Conservation (phyloP, 1,140 invertebrate genomes). For the Grapholita molesta region DNA sequence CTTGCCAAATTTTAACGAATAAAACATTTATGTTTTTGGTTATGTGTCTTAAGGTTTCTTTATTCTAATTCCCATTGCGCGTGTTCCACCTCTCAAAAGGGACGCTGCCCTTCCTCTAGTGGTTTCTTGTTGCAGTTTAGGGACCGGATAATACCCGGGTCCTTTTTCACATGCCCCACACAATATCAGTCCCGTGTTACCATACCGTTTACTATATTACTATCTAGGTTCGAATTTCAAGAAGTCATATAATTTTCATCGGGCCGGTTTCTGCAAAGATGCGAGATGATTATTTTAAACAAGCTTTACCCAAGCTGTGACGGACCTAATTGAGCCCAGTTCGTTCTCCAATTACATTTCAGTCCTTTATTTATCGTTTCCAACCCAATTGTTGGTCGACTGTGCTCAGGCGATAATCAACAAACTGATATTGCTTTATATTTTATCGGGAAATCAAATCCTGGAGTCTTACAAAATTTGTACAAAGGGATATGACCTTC, state of each 20-base stretch:
- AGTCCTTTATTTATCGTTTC: background rate
- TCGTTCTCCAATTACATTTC: conserved; percentile 7
- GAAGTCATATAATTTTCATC: background rate
- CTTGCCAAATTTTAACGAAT: too few relatives aligned
- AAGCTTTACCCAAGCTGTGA: background rate
- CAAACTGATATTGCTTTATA: background rate
- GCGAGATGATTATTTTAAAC: background rate
- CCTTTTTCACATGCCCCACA: too few relatives aligned
- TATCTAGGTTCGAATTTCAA: background rate
- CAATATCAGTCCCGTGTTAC: too few relatives aligned
- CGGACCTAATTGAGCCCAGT: background rate
- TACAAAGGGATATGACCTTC: background rate
- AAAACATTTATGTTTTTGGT: too few relatives aligned
- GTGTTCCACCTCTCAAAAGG: too few relatives aligned
- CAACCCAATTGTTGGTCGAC: background rate
- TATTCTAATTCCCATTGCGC: too few relatives aligned
- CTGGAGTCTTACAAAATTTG: background rate
- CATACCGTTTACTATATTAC: too few relatives aligned
- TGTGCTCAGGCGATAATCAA: background rate
- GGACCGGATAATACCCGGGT: too few relatives aligned
- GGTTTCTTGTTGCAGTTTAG: too few relatives aligned
- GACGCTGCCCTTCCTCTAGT: too few relatives aligned
- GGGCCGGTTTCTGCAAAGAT: background rate
- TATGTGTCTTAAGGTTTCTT: too few relatives aligned
- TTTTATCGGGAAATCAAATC: background rate